Evolutionary conservation across 2,113 vertebrate species (phyloP), one percentile per base, ranked within the genome.

Genomic region (Plotosus lineatus): DNA sequence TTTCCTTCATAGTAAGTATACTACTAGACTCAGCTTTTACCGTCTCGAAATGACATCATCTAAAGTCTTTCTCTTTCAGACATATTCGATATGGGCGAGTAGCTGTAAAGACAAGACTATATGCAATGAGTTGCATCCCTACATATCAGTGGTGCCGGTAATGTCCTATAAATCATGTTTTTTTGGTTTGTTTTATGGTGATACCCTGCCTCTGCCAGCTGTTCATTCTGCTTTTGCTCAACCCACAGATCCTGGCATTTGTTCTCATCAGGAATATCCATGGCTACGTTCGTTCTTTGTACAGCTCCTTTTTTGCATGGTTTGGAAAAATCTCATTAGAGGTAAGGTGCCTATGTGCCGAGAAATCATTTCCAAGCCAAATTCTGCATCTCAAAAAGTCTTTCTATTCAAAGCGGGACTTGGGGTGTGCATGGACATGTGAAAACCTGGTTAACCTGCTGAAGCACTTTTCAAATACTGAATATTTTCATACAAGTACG

Each of bases 261-360:
- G 89, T 99, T 85, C 94, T 99, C 40, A 98, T 99, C 90, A 94
- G 97, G 88, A 99, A 99, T 92, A 96, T 98, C 91, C 97, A 97
- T 19, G 96, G 97, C 53, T 98, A 97, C 9, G 92, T 91, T 23
- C 96, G 97, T 80, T 99, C 98, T 40, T 82, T 99, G 46, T 99
- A 99, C 10, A 99, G 98, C 89, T 97, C 97, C 0, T 99, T 99
- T 91, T 99, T 99, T 69, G 95, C 98, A 26, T 99, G 98, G 97
- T 99, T 99, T 79, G 98, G 98, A 85, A 98, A 93, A 92, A 98
- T 99, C 84, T 98, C 97, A 56, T 88, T 99, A 77, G 98, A 99
- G 95, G 98, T 97, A 87, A 92, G 95, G 87, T 3, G 6, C 40
- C 55, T 68, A 21, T 66, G 19, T 17, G 9, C 26, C 33, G 38